Evolutionary conservation across 2,797 vertebrate genomes (phyloP), one percentile per base, ranked within the genome.

Genomic region (Pogonophryne albipinna): DNA sequence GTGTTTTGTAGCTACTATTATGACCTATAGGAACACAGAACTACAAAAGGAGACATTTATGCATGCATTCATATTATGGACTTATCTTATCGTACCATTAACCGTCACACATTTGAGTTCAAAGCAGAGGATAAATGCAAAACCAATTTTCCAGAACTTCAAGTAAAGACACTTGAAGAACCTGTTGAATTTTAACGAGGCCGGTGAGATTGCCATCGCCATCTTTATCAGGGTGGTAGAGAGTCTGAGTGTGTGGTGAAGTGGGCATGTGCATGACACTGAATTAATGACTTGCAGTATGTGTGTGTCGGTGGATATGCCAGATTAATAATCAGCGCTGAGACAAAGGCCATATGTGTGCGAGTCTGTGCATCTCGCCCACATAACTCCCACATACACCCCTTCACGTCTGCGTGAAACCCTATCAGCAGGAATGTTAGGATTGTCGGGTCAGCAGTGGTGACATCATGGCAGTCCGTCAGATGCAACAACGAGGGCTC

Each of bases 401-500:
- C 83, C 52, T 80, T 63, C 65, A 79, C 14, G 77, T 83, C 77
- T 75, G 83, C 62, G 73, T 82, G 88, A 85, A 85, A 83, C 76
- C 68, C 75, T 44, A 81, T 88, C 91, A 92, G 87, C 87, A 89
- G 83, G 87, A 94, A 94, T 94, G 92, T 81, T 66, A 89, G 87
- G 89, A 93, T 81, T 90, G 90, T 87, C 71, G 67, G 89, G 91
- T 93, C 91, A 91, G 88, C 90, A 87, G 74, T n/a, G 74, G 87
- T 94, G 92, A 94, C 93, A 93, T 93, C 91, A 93, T 91, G 68
- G 85, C 82, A 90, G 83, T 70, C 83, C 46, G 55, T 89, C 87
- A 83, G 68, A 81, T 57, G 83, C 85, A 85, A 88, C 81, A 85
- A 78, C 79, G 71, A 73, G 86, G 78, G 86, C 85, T 86, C 74